These are phyloP conservation scores for Asbolus verrucosus DNA, from an alignment of 1,140 invertebrate species.

Conservation along the genomic window DNA sequence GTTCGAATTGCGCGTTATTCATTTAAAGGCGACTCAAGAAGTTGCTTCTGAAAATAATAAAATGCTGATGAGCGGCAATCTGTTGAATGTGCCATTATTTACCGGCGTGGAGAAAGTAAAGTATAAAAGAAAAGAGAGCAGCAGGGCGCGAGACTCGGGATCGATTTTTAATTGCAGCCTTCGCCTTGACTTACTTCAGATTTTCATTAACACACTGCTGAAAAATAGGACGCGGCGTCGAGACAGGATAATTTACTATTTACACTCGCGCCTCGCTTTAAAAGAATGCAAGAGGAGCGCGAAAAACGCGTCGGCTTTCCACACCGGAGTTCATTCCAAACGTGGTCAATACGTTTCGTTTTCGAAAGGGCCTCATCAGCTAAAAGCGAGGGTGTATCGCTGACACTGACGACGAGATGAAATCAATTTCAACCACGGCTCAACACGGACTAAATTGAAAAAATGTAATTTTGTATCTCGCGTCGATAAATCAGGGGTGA, in stretches of 20 bases:
- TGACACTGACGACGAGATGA: too few species aligned
- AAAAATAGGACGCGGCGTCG: conserved; percentile 60
- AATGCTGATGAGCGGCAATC: conserved; percentile 60
- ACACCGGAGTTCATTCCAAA: too few species aligned
- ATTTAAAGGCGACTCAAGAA: conserved; percentile 33
- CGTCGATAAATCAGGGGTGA: too few species aligned
- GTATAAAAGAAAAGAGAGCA: conserved; percentile 58
- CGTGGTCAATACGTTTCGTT: too few species aligned
- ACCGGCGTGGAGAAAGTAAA: conserved; percentile 58
- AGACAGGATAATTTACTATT: conserved; percentile 59
- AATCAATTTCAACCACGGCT: too few species aligned
- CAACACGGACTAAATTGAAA: too few species aligned
- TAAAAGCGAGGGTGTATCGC: too few species aligned
- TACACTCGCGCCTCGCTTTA: conserved; percentile 53
- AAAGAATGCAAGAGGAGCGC: conserved; percentile 7
- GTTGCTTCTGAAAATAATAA: conserved; percentile 57
- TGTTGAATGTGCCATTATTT: conserved; percentile 65
- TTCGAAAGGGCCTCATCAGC: too few species aligned
- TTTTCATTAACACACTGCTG: conserved; percentile 64
- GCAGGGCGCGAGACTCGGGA: conserved; percentile 56
- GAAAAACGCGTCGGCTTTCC: too few species aligned
- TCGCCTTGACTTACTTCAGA: conserved; percentile 65
- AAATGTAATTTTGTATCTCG: too few species aligned
- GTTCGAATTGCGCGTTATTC: conserved; percentile 11
- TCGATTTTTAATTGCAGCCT: conserved; percentile 67